These are phyloP conservation scores for Apostichopus parvimensis DNA, from an alignment of 35 echinoderm and acorn worm genomes.

Conservation along the genomic window DNA sequence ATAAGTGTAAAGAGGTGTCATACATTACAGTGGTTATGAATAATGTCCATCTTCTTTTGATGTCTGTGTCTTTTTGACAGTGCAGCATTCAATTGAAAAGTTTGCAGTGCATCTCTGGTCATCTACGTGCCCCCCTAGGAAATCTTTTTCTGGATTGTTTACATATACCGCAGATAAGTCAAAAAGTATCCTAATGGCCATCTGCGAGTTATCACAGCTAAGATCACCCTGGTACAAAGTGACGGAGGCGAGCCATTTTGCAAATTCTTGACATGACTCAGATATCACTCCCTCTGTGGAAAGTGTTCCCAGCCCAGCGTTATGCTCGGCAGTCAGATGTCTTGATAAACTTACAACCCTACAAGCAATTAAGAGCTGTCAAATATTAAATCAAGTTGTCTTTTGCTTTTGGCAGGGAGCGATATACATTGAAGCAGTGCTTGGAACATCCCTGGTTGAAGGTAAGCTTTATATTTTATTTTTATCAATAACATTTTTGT, in stretches of 20 bases:
- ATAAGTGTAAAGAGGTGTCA: too few species aligned
- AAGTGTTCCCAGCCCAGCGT: neutral
- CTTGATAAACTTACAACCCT: conserved; percentile 47
- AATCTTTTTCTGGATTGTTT: too few species aligned
- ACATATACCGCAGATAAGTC: too few species aligned
- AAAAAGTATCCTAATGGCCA: neutral
- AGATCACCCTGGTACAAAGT: conserved; percentile 1
- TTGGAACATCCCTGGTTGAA: conserved; percentile 96
- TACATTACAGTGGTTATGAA: too few species aligned
- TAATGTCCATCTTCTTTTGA: too few species aligned
- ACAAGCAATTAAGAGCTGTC: conserved; percentile 46
- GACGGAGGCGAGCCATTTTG: conserved; percentile 42
- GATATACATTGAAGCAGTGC: conserved; percentile 66
- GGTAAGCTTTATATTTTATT: conserved; percentile 29
- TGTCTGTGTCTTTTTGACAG: too few species aligned
- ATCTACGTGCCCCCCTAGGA: neutral
- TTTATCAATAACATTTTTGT: neutral
- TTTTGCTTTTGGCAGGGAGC: conserved; percentile 56
- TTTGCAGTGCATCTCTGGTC: neutral
- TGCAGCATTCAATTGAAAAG: neutral
- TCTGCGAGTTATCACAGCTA: conserved; percentile 40
- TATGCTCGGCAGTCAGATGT: neutral
- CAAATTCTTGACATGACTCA: conserved; percentile 45
- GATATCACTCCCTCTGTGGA: conserved; percentile 22
- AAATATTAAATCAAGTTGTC: conserved; percentile 44